Percentiles rank a stretch among this genome's conserved stretches.
Evolutionary conservation across 2,113 vertebrate genomes (phyloP).

Genomic region (Erythrocercus mccallii): DNA sequence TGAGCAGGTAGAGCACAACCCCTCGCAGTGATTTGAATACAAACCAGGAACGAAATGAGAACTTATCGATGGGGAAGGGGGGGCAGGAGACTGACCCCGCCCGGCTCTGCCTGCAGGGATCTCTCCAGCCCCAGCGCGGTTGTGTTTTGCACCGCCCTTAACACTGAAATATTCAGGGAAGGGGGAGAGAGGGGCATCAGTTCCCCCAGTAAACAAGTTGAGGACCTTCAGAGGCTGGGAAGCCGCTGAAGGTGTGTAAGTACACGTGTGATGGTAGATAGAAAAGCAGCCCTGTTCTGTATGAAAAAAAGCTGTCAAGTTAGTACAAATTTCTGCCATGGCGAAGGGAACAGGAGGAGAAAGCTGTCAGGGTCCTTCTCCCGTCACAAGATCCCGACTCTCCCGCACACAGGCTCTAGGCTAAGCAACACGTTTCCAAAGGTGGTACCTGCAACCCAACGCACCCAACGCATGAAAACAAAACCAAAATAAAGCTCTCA

Average conservation of each 20-base stretch:
- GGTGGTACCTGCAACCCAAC: slow-evolving; percentile 25
- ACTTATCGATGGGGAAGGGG: neutral
- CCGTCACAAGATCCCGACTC: neutral
- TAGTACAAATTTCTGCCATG: slow-evolving; percentile 48
- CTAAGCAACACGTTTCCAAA: slow-evolving; percentile 18
- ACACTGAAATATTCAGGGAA: slow-evolving; percentile 40
- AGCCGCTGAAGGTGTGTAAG: slow-evolving; percentile 30
- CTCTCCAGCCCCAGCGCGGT: slow-evolving; percentile 3
- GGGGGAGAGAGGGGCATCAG: neutral
- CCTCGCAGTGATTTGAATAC: neutral
- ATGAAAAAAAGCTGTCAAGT: slow-evolving; percentile 57
- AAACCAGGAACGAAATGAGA: slow-evolving; percentile 35
- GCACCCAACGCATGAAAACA: slow-evolving; percentile 5
- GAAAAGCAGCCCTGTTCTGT: slow-evolving; percentile 66
- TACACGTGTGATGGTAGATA: slow-evolving; percentile 62
- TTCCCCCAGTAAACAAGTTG: slow-evolving; percentile 57
- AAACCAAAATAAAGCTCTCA: neutral
- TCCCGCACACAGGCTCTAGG: slow-evolving; percentile 32
- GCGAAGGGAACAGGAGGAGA: slow-evolving; percentile 45
- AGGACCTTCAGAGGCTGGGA: neutral
- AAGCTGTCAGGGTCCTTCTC: slow-evolving; percentile 35
- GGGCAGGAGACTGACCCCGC: neutral
- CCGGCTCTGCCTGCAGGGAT: neutral
- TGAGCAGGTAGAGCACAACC: slow-evolving; percentile 29
- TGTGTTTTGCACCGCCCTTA: slow-evolving; percentile 36